Evolutionary conservation across 2,113 vertebrate genomes (phyloP).

Genomic region (Hippocampus zosterae): DNA sequence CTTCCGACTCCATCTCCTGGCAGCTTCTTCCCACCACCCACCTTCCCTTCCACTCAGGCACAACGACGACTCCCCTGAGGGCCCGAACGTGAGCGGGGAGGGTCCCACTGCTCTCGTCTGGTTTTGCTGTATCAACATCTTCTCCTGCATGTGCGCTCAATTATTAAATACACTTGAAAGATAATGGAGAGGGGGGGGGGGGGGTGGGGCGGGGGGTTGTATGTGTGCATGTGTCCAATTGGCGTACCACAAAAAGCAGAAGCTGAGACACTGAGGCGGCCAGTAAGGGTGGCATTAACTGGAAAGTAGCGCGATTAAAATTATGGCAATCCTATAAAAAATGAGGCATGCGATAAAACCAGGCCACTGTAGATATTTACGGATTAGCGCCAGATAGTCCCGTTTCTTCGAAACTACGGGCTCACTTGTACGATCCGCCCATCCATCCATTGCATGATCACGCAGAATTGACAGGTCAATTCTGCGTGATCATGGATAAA

Average conservation of each 20-base stretch:
- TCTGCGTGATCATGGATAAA: no score
- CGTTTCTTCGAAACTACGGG: neutral
- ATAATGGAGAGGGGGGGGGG: conserved; percentile 1
- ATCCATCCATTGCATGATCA: no score
- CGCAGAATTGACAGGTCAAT: neutral
- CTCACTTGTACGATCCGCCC: no score
- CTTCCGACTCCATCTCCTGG: conserved; percentile 22
- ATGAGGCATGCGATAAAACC: conserved; percentile 24
- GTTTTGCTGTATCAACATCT: conserved; percentile 14
- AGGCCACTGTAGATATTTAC: conserved; percentile 5
- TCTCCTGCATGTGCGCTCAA: conserved; percentile 9
- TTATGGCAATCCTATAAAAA: conserved; percentile 20
- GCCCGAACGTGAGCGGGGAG: conserved; percentile 45
- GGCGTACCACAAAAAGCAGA: conserved; percentile 4
- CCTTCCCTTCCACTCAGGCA: conserved; percentile 48
- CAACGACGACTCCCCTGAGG: conserved; percentile 48
- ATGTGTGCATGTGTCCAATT: conserved; percentile 40
- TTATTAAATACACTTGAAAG: conserved; percentile 12
- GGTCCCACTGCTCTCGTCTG: conserved; percentile 4
- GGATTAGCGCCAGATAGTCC: neutral
- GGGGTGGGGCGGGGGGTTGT: neutral
- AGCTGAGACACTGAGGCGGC: conserved; percentile 1
- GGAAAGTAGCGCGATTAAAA: conserved; percentile 25
- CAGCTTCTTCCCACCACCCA: conserved; percentile 46
- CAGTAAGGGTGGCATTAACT: conserved; percentile 15